Evolutionary conservation across 2,888 invertebrate genomes (phyloP).

Genomic region (Emmelina monodactyla): DNA sequence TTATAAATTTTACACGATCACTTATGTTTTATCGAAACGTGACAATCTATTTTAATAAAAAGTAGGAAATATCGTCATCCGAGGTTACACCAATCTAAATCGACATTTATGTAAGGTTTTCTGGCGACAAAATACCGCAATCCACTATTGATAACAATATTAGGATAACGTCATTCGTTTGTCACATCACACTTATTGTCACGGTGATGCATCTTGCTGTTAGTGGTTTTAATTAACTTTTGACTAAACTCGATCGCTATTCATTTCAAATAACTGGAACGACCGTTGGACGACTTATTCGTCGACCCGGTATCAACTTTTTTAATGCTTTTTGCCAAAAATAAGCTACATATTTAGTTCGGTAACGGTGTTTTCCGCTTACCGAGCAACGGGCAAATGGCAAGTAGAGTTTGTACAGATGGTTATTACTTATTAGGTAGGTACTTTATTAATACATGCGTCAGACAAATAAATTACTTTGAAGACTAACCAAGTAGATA

Average conservation of each 20-base stretch:
- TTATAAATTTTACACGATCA: background rate
- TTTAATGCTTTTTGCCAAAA: slow-evolving; percentile 54
- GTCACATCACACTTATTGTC: no score
- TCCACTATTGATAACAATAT: no score
- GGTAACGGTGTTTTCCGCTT: slow-evolving; percentile 48
- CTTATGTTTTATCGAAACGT: background rate
- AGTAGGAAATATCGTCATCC: background rate
- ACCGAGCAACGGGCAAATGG: slow-evolving; percentile 27
- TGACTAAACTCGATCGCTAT: no score
- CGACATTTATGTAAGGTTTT: background rate
- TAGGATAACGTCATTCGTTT: no score
- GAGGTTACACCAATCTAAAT: background rate
- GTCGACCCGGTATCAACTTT: slow-evolving; percentile 46
- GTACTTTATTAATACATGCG: no score
- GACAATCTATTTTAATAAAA: background rate
- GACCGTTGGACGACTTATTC: slow-evolving; percentile 53
- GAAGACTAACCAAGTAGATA: no score
- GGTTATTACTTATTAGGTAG: background rate
- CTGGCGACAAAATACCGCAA: no score
- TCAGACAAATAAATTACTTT: no score
- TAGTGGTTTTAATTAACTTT: no score
- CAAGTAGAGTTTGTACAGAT: slow-evolving; percentile 32
- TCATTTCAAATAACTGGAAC: slow-evolving; percentile 39
- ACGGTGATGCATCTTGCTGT: no score
- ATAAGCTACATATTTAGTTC: slow-evolving; percentile 53